Percentiles rank a stretch among this genome's conserved stretches.
Conservation (phyloP, 2,888 invertebrate genomes). For the Rotaria macrura region DNA sequence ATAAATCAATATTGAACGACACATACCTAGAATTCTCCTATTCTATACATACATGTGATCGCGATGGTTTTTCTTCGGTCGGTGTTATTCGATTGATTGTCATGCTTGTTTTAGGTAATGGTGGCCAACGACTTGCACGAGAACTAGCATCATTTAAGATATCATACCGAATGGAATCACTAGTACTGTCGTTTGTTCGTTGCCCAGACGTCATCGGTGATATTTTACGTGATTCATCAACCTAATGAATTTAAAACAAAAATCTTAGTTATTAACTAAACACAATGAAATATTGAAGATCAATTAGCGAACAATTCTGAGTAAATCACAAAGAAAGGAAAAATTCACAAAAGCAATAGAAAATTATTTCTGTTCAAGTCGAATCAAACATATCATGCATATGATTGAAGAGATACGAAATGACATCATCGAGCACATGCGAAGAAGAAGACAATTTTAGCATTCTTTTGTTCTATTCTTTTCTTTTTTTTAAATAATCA, state of each 20-base stretch:
- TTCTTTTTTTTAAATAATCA: too few species aligned
- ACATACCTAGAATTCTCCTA: not conserved
- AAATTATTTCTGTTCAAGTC: too few species aligned
- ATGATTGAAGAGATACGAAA: too few species aligned
- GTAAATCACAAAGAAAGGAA: too few species aligned
- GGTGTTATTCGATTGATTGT: not conserved
- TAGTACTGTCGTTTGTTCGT: not conserved
- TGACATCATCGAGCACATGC: too few species aligned
- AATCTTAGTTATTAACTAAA: too few species aligned
- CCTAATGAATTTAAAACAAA: not conserved
- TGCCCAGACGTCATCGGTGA: not conserved
- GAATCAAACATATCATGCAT: too few species aligned
- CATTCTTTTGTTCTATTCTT: too few species aligned
- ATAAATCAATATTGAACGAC: not conserved
- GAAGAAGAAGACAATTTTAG: too few species aligned
- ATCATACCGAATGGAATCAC: not conserved
- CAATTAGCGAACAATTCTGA: too few species aligned
- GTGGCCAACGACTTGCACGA: not conserved
- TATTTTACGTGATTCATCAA: not conserved
- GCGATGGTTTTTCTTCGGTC: not conserved
- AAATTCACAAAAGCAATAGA: too few species aligned
- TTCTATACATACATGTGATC: not conserved
- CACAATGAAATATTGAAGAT: too few species aligned
- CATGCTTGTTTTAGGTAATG: not conserved
- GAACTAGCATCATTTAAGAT: not conserved